Conservation (phyloP, 2,888 invertebrate genomes). For the Philereme transversata region DNA sequence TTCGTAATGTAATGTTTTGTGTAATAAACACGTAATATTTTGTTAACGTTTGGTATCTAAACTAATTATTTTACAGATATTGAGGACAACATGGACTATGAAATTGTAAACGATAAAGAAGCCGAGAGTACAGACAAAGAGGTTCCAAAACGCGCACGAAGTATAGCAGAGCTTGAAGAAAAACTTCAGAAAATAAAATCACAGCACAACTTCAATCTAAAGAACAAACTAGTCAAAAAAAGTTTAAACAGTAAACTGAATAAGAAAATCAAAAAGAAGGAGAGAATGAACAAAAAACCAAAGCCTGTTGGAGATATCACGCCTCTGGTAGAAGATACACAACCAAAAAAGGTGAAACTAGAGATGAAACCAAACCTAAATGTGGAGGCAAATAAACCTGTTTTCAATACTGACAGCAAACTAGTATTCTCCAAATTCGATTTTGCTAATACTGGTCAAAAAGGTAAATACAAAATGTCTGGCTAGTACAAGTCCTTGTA, state of each 20-base stretch:
- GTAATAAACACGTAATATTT: too few relatives aligned
- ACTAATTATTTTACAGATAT: conserved; percentile 51
- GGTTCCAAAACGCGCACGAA: conserved; percentile 80
- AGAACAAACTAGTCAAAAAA: conserved; percentile 87
- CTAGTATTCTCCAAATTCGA: conserved; percentile 97
- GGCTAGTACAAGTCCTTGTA: too few relatives aligned
- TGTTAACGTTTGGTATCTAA: too few relatives aligned
- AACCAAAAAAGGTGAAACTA: conserved; percentile 35
- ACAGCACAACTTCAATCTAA: conserved; percentile 85
- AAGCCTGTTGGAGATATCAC: conserved; percentile 49
- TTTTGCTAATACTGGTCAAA: conserved; percentile 89
- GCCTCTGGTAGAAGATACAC: conserved; percentile 38
- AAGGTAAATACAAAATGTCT: conserved; percentile 59
- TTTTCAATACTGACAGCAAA: conserved; percentile 93
- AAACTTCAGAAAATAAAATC: conserved; percentile 86
- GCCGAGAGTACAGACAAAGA: conserved; percentile 55
- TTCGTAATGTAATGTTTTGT: too few relatives aligned
- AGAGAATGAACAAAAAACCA: conserved; percentile 67
- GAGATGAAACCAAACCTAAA: conserved; percentile 67
- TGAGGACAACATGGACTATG: conserved; percentile 67
- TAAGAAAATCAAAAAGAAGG: conserved; percentile 86
- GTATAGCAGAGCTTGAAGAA: conserved; percentile 86
- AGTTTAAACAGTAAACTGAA: conserved; percentile 86
- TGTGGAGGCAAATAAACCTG: conserved; percentile 80
- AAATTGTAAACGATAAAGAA: conserved; percentile 57